A percentile compares a stretch with the other conserved stretches of the same genome.
phyloP scores from a whole-genome alignment of 2,797 vertebrate species.

The Bradypodion ventrale region DNA sequence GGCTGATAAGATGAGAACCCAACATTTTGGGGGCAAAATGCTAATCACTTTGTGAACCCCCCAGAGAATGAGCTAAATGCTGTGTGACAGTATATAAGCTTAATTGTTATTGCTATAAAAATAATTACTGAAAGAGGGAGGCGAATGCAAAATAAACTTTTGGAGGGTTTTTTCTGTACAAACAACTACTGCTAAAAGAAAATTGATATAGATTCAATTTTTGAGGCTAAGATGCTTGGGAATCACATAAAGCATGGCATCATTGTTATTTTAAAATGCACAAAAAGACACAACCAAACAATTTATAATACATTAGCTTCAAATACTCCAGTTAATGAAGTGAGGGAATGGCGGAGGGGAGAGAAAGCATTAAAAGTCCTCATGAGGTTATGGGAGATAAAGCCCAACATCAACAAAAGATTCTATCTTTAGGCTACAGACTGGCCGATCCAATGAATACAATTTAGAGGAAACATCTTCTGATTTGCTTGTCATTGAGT shows the following conservation, averaged over 20 bases:
- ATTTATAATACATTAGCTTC: slow-evolving; percentile 22
- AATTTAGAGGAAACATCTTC: background rate
- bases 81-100: too few relatives aligned
- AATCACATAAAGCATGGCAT: slow-evolving; percentile 27
- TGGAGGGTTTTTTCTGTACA: background rate
- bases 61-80: too few relatives aligned
- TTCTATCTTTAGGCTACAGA: background rate
- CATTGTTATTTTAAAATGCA: slow-evolving; percentile 33
- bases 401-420: slow-evolving; percentile 6
- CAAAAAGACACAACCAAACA: slow-evolving; percentile 25
- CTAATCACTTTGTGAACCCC: too few relatives aligned
- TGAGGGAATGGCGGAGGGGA: background rate
- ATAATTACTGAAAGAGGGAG: slow-evolving; percentile 15
- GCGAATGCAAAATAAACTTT: slow-evolving; percentile 45
- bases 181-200: slow-evolving; percentile 39
- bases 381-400: slow-evolving; percentile 29
- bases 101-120: too few relatives aligned
- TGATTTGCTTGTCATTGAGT: background rate
- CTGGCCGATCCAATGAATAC: background rate
- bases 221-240: slow-evolving; percentile 9
- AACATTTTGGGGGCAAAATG: too few relatives aligned
- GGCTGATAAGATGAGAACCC: too few relatives aligned
- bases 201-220: slow-evolving; percentile 35
- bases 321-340: slow-evolving; percentile 29
- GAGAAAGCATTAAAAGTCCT: slow-evolving; percentile 33